Evolutionary conservation across 2,113 vertebrate genomes (phyloP), one percentile per base, ranked within the genome.

Genomic region (Silurus glanis): DNA sequence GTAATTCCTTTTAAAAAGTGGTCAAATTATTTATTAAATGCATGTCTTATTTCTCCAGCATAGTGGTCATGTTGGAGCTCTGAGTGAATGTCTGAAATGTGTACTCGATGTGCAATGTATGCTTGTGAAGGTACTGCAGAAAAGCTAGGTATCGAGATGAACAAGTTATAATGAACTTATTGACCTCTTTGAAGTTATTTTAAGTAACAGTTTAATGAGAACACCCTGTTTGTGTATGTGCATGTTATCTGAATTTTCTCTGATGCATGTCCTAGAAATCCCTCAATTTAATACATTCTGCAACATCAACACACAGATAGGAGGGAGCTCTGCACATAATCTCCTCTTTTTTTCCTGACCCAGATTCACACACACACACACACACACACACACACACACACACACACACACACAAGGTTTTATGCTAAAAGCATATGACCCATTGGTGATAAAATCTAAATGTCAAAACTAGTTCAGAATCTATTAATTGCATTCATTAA

Each of bases 311-410:
- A 87, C 83, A 85, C 82, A 84, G 85, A 87, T 81, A 84, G n/a
- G 75, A 89, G 69, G 7, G 75, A 89, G 80, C 69, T 85, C 87
- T 87, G 80, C 69, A 86, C 74, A 88, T 90, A 89, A 91, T 88
- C 90, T 89, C 76, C 67, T 84, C 45, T 88, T 89, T 89, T 37
- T 89, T 87, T 80, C 28, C 83, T 91, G 90, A 91, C 90, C 89
- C 87, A 90, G 86, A 88, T 90, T 86, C 23, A 13, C 55, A 13
- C 82, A 61, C 55, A 75, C 28, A 25, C 56, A 61, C 55, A 74
- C 55, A 45, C 45, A 23, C 71, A 21, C 78, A 64, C 61, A 67
- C 49, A 47, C 45, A 23, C 71, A 28, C 83, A 71, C 47, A 72
- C 25, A 51, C 17, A 81, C 7, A 74, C 53, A 87, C 51, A 79